Evolutionary conservation across 92 coral and sea anemone genomes (phyloP).

Genomic region (Phymanthus crucifer): DNA sequence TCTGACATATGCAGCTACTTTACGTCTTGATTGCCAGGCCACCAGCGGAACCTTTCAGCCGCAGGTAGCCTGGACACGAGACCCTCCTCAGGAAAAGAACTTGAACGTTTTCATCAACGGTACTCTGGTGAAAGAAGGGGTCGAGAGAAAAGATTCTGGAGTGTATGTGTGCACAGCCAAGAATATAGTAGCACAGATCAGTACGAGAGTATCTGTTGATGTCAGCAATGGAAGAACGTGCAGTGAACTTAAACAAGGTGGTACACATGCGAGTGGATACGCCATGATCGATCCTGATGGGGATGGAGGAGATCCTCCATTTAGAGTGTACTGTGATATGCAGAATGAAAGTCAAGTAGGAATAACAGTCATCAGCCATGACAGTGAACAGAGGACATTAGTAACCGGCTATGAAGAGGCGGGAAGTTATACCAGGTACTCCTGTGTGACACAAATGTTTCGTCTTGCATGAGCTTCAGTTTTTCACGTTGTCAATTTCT

Average conservation of each 20-base stretch:
- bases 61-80: constrained; percentile 23
- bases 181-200: constrained; percentile 35
- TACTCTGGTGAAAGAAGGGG: constrained; percentile 16
- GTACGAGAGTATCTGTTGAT: constrained; percentile 26
- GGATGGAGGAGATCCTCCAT: constrained; percentile 21
- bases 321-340: constrained; percentile 66
- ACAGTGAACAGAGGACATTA: constrained; percentile 12
- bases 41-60: constrained; percentile 31
- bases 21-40: constrained; percentile 34
- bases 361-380: constrained; percentile 31
- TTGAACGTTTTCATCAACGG: neutral
- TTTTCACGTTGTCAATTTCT: too few species aligned
- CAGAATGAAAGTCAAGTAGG: constrained; percentile 40
- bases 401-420: neutral
- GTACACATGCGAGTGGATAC: constrained; percentile 20
- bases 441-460: neutral
- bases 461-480: too few species aligned
- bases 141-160: constrained; percentile 30
- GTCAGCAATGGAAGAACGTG: constrained; percentile 45
- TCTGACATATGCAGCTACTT: neutral
- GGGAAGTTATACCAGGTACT: constrained; percentile 13
- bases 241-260: constrained; percentile 39
- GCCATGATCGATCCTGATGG: constrained; percentile 46
- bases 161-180: constrained; percentile 50
- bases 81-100: constrained; percentile 13